Conservation (phyloP, 2,888 invertebrate species). For the Pecten maximus region DNA sequence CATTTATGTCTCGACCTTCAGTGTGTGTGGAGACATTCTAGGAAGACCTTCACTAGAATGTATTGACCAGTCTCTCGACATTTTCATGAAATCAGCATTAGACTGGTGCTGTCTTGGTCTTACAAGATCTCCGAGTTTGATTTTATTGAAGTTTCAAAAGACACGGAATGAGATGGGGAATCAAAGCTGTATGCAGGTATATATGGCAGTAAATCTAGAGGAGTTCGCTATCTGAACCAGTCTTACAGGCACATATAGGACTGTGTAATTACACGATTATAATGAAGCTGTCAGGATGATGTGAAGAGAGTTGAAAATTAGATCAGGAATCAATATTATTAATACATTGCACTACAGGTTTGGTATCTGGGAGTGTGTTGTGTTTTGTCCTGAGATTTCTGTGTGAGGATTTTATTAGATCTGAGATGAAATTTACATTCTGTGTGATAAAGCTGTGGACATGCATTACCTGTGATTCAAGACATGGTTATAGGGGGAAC, state of each 20-base stretch:
- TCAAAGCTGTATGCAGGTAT: slow-evolving; percentile 21
- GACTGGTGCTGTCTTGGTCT: not conserved
- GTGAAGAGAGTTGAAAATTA: slow-evolving; percentile 4
- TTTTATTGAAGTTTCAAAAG: slow-evolving; percentile 20
- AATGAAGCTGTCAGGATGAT: not conserved
- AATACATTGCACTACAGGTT: not conserved
- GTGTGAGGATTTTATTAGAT: not conserved
- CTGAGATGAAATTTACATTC: too few species aligned
- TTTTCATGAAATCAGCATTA: not conserved
- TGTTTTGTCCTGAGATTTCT: not conserved
- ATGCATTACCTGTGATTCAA: too few species aligned
- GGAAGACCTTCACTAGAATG: not conserved
- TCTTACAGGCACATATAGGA: not conserved
- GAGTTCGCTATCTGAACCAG: not conserved
- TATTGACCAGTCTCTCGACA: slow-evolving; percentile 11
- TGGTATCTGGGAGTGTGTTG: not conserved
- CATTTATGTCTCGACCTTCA: slow-evolving; percentile 8
- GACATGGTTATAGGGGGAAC: too few species aligned
- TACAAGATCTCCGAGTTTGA: not conserved
- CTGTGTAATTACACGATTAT: not conserved
- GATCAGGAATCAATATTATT: not conserved
- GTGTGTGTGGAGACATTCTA: slow-evolving; percentile 10
- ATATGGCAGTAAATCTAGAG: not conserved
- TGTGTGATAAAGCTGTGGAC: too few species aligned
- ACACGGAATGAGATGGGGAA: slow-evolving; percentile 30